phyloP scores from a whole-genome alignment of 2,113 vertebrate genomes.

The Erythrocercus mccallii region DNA sequence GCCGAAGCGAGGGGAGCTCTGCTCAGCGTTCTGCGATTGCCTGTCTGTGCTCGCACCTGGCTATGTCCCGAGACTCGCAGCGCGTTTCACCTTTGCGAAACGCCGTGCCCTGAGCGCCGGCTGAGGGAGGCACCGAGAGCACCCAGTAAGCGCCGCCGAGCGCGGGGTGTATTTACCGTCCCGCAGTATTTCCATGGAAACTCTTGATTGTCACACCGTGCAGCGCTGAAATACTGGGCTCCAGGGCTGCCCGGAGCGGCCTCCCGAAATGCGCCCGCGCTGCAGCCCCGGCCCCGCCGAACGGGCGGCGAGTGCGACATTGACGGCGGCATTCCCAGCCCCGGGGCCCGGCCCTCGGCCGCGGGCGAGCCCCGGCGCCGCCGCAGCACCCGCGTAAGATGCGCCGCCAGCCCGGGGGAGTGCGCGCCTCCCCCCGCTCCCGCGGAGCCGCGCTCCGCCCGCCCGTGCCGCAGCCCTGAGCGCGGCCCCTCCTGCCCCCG shows the following conservation, averaged over 20 bases:
- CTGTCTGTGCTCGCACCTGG: rapidly evolving
- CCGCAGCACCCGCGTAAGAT: background rate
- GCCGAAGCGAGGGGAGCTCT: background rate
- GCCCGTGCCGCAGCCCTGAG: background rate
- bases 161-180: background rate
- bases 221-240: background rate
- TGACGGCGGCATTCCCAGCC: background rate
- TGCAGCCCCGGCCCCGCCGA: background rate
- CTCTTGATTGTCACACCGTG: background rate
- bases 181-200: slow-evolving; percentile 29
- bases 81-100: background rate
- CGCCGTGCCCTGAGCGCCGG: rapidly evolving
- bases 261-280: background rate
- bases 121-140: background rate
- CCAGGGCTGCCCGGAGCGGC: background rate
- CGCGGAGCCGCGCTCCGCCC: no score
- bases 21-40: rapidly evolving
- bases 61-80: rapidly evolving
- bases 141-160: background rate
- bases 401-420: background rate
- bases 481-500: background rate
- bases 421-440: background rate
- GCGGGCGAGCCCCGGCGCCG: background rate
- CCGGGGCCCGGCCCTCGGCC: background rate
- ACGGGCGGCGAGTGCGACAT: background rate